Percentiles rank a stretch among this genome's conserved stretches.
These are phyloP conservation scores for Cricetomys ansorgei DNA, from an alignment of 2,113 vertebrate genomes.

Conservation along the genomic window DNA sequence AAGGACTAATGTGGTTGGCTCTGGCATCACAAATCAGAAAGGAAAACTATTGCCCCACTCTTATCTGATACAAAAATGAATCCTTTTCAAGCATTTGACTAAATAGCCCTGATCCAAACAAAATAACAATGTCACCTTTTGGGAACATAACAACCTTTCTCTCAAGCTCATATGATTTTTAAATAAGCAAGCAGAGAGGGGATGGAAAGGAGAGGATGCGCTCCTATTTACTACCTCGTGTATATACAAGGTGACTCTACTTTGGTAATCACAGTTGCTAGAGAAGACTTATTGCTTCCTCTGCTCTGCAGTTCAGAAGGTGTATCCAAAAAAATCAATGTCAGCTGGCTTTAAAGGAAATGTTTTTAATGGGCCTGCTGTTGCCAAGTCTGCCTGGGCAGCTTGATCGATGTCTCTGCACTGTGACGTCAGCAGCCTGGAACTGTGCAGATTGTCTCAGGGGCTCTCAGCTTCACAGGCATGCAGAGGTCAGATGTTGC, in stretches of 20 bases:
- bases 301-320: slow-evolving; percentile 51
- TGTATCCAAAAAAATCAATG: slow-evolving; percentile 65
- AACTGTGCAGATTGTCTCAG: not conserved
- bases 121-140: not conserved
- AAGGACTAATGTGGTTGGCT: not conserved
- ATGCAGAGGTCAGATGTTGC: not conserved
- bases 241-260: slow-evolving; percentile 1
- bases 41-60: not conserved
- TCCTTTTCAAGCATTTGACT: not conserved
- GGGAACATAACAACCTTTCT: not conserved
- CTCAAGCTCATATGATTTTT: not conserved
- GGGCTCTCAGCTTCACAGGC: not conserved
- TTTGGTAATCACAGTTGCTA: not conserved
- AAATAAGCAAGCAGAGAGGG: not conserved
- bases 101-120: not conserved
- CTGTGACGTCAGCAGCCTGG: not conserved
- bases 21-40: not conserved
- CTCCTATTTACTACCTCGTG: not conserved
- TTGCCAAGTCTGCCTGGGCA: slow-evolving; percentile 9
- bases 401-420: not conserved
- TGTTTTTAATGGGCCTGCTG: slow-evolving; percentile 21
- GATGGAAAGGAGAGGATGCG: not conserved
- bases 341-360: slow-evolving; percentile 56
- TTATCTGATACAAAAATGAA: not conserved
- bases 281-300: slow-evolving; percentile 60